These are phyloP conservation scores for Eriosoma lanigerum DNA, from an alignment of 1,140 invertebrate genomes.

Conservation along the genomic window DNA sequence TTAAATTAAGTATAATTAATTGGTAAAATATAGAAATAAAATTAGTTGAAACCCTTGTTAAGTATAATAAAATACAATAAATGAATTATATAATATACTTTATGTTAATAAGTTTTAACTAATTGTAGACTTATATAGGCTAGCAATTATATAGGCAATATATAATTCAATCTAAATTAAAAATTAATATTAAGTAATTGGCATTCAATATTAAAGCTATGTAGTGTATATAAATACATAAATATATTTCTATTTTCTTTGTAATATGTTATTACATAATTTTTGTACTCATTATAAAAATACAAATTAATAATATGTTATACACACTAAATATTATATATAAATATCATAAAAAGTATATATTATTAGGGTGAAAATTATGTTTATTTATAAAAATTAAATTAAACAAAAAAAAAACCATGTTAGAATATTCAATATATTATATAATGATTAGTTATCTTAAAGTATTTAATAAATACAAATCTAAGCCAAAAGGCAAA, in stretches of 20 bases:
- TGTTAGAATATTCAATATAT: constrained; percentile 17
- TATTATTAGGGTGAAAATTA: not conserved
- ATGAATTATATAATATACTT: not conserved
- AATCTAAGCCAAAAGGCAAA: constrained; percentile 30
- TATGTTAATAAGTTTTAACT: not conserved
- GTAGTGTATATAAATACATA: not conserved
- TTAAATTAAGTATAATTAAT: constrained; percentile 5
- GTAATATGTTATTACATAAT: not conserved
- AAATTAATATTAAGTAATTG: constrained; percentile 1
- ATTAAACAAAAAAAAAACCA: not conserved
- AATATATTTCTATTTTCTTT: not conserved
- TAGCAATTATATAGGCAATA: constrained; percentile 8
- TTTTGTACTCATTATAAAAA: constrained; percentile 5
- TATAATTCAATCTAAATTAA: not conserved
- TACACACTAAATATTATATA: not conserved
- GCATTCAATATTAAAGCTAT: constrained; percentile 10
- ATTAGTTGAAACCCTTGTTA: not conserved
- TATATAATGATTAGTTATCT: not conserved
- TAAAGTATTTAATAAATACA: not conserved
- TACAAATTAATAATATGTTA: not conserved
- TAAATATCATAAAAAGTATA: not conserved
- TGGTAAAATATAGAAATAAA: not conserved
- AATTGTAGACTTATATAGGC: not conserved
- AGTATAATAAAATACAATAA: constrained; percentile 21
- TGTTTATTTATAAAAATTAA: not conserved